These are phyloP conservation scores for Morbakka virulenta DNA, from an alignment of 30 jellyfish, hydroid and myxozoan genomes.

Conservation along the genomic window DNA sequence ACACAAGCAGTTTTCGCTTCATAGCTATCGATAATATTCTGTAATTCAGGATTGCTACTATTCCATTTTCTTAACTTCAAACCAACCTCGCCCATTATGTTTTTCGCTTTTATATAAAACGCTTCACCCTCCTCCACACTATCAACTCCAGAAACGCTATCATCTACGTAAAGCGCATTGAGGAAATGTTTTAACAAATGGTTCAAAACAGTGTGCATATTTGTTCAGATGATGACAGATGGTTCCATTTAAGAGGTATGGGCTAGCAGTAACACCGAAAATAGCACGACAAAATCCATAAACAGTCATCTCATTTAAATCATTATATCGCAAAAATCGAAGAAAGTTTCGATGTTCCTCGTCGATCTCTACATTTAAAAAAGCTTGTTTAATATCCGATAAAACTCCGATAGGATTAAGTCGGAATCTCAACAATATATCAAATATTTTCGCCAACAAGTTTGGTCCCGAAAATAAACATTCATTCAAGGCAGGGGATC, in stretches of 20 bases:
- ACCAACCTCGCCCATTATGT: background rate
- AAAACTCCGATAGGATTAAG: background rate
- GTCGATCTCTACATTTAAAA: background rate
- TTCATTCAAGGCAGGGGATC: slow-evolving; percentile 11
- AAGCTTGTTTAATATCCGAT: slow-evolving; percentile 21
- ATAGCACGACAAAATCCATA: background rate
- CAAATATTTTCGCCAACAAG: slow-evolving; percentile 1
- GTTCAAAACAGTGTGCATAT: background rate
- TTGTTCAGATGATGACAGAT: background rate
- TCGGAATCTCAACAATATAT: slow-evolving; percentile 13
- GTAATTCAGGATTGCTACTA: background rate
- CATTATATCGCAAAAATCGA: slow-evolving; percentile 16
- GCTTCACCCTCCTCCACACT: slow-evolving; percentile 5
- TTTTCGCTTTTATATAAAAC: background rate
- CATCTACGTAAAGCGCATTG: background rate
- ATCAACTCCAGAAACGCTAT: background rate
- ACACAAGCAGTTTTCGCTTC: too few relatives aligned
- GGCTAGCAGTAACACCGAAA: slow-evolving; percentile 2
- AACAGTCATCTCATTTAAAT: slow-evolving; percentile 5
- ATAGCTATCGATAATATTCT: background rate
- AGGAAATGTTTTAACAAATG: background rate
- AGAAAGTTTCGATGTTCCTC: background rate
- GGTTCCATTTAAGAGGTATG: background rate
- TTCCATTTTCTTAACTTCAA: background rate
- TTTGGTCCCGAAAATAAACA: slow-evolving; percentile 7